Evolutionary conservation across 2,797 vertebrate genomes (phyloP).

Genomic region (Podarcis lilfordi): DNA sequence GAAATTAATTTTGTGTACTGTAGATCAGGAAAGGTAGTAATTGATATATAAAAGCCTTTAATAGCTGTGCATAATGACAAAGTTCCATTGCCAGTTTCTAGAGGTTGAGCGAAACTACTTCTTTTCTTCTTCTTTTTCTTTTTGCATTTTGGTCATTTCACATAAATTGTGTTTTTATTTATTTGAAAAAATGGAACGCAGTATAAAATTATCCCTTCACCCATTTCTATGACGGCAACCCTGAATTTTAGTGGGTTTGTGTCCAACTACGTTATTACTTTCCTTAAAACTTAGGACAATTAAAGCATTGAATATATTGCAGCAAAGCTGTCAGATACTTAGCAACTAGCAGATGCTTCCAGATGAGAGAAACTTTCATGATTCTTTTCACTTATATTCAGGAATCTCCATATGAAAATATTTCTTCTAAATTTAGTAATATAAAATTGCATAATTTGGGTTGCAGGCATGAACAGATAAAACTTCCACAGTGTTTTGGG

Average conservation of each 20-base stretch:
- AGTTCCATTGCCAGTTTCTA: constrained; percentile 57
- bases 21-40: constrained; percentile 70
- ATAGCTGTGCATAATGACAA: constrained; percentile 59
- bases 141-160: background rate
- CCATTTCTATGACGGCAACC: background rate
- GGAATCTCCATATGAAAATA: background rate
- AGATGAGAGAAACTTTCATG: background rate
- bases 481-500: background rate
- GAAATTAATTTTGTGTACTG: constrained; percentile 70
- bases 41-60: constrained; percentile 71
- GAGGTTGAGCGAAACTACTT: constrained; percentile 32
- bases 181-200: background rate
- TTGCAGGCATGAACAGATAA: background rate
- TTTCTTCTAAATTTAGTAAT: background rate
- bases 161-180: background rate
- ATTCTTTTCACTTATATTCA: background rate
- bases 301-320: background rate
- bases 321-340: background rate
- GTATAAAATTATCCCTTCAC: background rate
- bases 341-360: background rate
- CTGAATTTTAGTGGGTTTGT: background rate
- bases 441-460: background rate
- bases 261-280: background rate
- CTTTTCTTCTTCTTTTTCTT: background rate
- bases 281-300: background rate